Conservation (phyloP, 1,140 invertebrate genomes). For the Aleiodes sp. region DNA sequence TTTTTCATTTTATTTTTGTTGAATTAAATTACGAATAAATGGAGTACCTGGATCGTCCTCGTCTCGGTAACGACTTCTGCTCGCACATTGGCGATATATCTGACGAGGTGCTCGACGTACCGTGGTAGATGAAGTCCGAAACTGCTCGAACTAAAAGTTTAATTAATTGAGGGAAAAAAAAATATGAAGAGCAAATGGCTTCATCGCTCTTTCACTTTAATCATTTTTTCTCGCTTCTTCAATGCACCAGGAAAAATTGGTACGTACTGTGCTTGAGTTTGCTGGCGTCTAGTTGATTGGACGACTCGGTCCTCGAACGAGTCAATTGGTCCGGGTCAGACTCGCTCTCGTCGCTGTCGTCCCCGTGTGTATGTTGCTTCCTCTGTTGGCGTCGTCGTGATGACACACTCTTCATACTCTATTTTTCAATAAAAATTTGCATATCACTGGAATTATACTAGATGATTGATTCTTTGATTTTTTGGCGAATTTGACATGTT, state of each 20-base stretch:
- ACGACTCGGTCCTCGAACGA: slow-evolving; percentile 78
- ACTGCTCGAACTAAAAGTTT: slow-evolving; percentile 61
- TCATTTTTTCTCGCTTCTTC: too few species aligned
- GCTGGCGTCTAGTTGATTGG: slow-evolving; percentile 76
- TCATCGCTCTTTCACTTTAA: too few species aligned
- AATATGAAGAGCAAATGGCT: too few species aligned
- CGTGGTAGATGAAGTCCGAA: slow-evolving; percentile 79
- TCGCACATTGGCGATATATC: slow-evolving; percentile 82
- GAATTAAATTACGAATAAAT: slow-evolving; percentile 23
- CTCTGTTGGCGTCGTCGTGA: slow-evolving; percentile 65
- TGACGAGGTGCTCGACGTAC: slow-evolving; percentile 79
- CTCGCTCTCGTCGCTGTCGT: slow-evolving; percentile 80
- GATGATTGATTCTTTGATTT: slow-evolving; percentile 1
- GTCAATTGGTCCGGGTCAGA: slow-evolving; percentile 79
- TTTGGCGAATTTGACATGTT: neutral
- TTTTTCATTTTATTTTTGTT: neutral
- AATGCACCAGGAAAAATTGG: too few species aligned
- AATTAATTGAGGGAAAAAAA: slow-evolving; percentile 23
- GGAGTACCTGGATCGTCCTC: slow-evolving; percentile 74
- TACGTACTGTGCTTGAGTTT: slow-evolving; percentile 77
- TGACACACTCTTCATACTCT: slow-evolving; percentile 66
- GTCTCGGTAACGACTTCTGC: slow-evolving; percentile 77
- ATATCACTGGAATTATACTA: neutral
- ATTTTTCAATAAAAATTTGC: neutral
- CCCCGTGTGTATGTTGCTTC: slow-evolving; percentile 69